Base-by-base conservation (phyloP, 2,888 invertebrate genomes). In the Lycia hirtaria region DNA sequence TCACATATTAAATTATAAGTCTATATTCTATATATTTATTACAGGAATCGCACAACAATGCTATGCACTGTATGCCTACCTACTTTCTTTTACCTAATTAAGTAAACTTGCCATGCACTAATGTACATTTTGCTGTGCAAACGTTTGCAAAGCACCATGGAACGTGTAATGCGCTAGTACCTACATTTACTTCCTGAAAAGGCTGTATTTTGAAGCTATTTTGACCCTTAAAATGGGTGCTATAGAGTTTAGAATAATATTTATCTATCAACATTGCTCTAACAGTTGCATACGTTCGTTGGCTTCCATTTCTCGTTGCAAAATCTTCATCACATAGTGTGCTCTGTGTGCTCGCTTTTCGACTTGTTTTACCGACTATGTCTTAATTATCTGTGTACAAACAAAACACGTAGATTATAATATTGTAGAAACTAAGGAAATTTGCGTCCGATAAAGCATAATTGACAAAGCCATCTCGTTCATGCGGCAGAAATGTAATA, bases 91-190 rank as follows among this genome's bases (percentile, higher is more conserved):
- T 32, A 32, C 10, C n/a, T 43, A 28, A 7, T 24, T 24, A 30
- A 19, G 10, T 24, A 41, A 9, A 14, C 22, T 14, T 40, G 9
- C 20, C 5, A 5, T 26, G 28, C 43, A 22, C 24, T 30, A 37
- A 32, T n/a, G 30, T 55, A 48, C 51, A 60, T 28, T 40, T 50
- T 30, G 28, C 19, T 40, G 50, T 50, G 33, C 43, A 61, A 54
- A 53, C 53, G 47, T 53, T 49, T 50, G 26, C 53, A 9, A 45
- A 56, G 43, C 51, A 30, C 30, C 22, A 15, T 20, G 26, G 40
- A 41, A 56, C 50, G 41, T 53, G 44, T 43, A 41, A 51, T 43
- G 37, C 47, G n/a, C 20, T 54, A 35, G n/a, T n/a, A n/a, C n/a
- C n/a, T n/a, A n/a, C n/a, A n/a, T n/a, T n/a, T n/a, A n/a, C n/a